Evolutionary conservation across 2,113 vertebrate species (phyloP), one percentile per base, ranked within the genome.

Genomic region (Sinocyclocheilus anshuiensis): DNA sequence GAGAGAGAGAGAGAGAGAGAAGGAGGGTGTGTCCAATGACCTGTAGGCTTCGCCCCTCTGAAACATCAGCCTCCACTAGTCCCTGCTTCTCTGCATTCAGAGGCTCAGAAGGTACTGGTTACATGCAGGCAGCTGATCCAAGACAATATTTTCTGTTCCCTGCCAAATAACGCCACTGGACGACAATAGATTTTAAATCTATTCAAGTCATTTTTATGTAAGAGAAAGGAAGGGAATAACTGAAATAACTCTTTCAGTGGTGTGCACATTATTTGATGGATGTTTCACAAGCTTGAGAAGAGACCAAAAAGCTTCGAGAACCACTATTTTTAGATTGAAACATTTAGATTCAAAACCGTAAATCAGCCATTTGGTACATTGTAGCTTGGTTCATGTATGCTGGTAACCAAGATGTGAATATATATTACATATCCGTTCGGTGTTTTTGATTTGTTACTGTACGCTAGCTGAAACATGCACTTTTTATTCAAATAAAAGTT

Each of bases 381-480:
- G 90, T 93, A 93, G 91, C 93, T 93, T 94, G 93, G 92, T 93
- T 93, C 90, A 85, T 94, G 91, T 94, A 93, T 92, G 93, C 92
- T 93, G 92, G 88, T 91, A 93, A 92, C 90, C 92, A 93, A 94
- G 92, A 93, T 95, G 94, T 95, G 94, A 94, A 95, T 95, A 94
- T 93, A 94, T 91, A 89, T 91, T 92, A 90, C 91, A 86, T 93
- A 92, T 92, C 92, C 48, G 13, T 87, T 91, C 88, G 84, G 91
- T 91, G 80, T 83, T 24, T 48, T 91, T 90, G 90, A 88, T 81
- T 88, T 93, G 36, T 86, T 81, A 55, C 87, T 89, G 90, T 93
- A 94, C 91, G 91, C 92, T 93, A 92, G 92, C 92, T 94, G 93
- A 92, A 94, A 91, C 91, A 92, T 90, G 94, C 94, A 95, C 93